Evolutionary conservation across 2,113 vertebrate genomes (phyloP), one percentile per base, ranked within the genome.

Genomic region (Castor canadensis): DNA sequence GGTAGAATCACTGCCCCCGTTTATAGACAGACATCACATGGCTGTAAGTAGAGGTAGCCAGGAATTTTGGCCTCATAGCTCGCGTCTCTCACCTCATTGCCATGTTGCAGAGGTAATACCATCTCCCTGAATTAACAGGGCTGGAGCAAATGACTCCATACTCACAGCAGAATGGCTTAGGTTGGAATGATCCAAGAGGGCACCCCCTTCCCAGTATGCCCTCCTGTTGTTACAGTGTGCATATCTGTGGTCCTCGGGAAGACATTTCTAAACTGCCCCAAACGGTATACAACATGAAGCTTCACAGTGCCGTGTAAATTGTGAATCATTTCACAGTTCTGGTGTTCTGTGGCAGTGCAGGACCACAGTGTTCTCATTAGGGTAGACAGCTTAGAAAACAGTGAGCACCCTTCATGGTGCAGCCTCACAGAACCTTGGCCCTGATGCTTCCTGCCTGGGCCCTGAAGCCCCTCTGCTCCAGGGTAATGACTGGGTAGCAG

Each of bases 191-290:
- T 6, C 17, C 22, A 47, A 15, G 4, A 1, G 7, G 2, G 5
- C 15, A 9, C 16, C 45, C 38, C 12, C 35, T 49, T 49, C 17
- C 20, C 32, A 43, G 45, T 38, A 6, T 49, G 43, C 16, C 79
- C 45, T 69, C 89, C 45, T 49, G 8, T 67, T 20, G 2, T 43
- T 62, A 13, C n/a, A 9, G 5, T 10, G 22, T 35, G 5, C 26
- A 30, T 1, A 45, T 45, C 54, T 56, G 22, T 40, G 28, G 38
- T 54, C n/a, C 49, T 60, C 17, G 49, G 77, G 38, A 87, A 15
- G 45, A 13, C 64, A 54, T 72, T 75, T 81, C 92, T 77, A 43
- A 45, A 79, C n/a, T 47, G 24, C 40, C 66, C 84, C 60, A 84
- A 24, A 62, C 47, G 77, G 52, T 62, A 64, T 38, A 26, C 32